phyloP scores from a whole-genome alignment of 1,140 invertebrate genomes.

The Hylaeus anthracinus region DNA sequence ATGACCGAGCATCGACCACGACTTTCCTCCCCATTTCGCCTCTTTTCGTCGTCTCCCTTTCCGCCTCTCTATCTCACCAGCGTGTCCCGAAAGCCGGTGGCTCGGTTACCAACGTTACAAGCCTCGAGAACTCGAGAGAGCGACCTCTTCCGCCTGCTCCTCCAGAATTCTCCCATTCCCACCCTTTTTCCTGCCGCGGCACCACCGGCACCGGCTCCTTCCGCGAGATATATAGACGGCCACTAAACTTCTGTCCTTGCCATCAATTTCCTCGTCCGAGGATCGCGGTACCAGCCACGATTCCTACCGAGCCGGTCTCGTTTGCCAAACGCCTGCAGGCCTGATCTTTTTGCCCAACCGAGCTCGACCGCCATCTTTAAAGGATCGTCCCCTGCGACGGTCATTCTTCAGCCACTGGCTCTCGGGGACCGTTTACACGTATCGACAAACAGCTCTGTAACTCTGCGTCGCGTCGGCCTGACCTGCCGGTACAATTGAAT shows the following conservation, averaged over 20 bases:
- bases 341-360: constrained; percentile 57
- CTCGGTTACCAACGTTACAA: constrained; percentile 64
- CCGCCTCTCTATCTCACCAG: not conserved
- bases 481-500: constrained; percentile 12
- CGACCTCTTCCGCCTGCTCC: constrained; percentile 21
- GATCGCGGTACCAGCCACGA: constrained; percentile 61
- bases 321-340: constrained; percentile 56
- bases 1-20: constrained; percentile 52
- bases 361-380: constrained; percentile 43
- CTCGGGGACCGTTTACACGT: constrained; percentile 35
- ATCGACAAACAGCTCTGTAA: constrained; percentile 17
- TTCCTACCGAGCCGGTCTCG: constrained; percentile 41
- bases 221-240: constrained; percentile 64
- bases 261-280: constrained; percentile 68
- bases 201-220: constrained; percentile 32
- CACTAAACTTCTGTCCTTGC: constrained; percentile 71
- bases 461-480: not conserved
- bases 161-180: constrained; percentile 11
- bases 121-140: constrained; percentile 51
- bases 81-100: constrained; percentile 19
- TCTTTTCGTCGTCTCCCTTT: not conserved
- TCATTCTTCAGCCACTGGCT: constrained; percentile 50
- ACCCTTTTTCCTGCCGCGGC: constrained; percentile 43
- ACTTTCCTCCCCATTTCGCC: constrained; percentile 22
- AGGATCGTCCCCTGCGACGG: constrained; percentile 47